Evolutionary conservation across 2,888 invertebrate genomes (phyloP), one percentile per base, ranked within the genome.

Genomic region (Epistrophella euchroma): DNA sequence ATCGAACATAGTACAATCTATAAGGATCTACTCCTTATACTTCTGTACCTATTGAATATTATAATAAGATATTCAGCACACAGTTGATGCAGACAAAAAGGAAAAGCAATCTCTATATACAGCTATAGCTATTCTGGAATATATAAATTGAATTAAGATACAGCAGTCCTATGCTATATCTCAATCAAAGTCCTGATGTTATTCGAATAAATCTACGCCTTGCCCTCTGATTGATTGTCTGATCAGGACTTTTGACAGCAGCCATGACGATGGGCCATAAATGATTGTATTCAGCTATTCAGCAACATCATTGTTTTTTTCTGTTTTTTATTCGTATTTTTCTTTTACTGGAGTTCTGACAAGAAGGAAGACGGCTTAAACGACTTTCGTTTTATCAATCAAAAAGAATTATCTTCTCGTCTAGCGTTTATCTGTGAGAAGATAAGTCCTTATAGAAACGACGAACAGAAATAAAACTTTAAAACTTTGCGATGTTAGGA

Each of bases 221-320:
- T 52, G 52, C n/a, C 32, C 37, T 25, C 73, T 81, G 85, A 85
- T 81, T 85, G 85, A 85, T 85, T 85, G 70, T 40, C 32, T 60
- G 68, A 81, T 62, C 55, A 45, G n/a, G 70, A 76, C n/a, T 73
- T 40, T 73, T 77, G 85, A 85, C 85, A 85, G 73, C 66, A 22
- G 32, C 70, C 70, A 32, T 60, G 60, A 40, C 22, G 50, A 45
- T 47, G 25, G 28, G 2, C 62, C 32, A 32, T 19, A 35, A 15
- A 19, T 47, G 19, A 32, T 32, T 66, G 4, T 47, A 32, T 47
- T 43, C 68, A 52, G 43, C 68, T 45, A 75, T 45, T 50, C 37
- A 71, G 32, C 78, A 78, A 64, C 60, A 71, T 85, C 62, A 40
- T 62, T 76, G 52, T 66, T 77, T 55, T 62, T 52, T 1, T 56